phyloP scores from a whole-genome alignment of 2,888 invertebrate species.

The Caenorhabditis plicata region DNA sequence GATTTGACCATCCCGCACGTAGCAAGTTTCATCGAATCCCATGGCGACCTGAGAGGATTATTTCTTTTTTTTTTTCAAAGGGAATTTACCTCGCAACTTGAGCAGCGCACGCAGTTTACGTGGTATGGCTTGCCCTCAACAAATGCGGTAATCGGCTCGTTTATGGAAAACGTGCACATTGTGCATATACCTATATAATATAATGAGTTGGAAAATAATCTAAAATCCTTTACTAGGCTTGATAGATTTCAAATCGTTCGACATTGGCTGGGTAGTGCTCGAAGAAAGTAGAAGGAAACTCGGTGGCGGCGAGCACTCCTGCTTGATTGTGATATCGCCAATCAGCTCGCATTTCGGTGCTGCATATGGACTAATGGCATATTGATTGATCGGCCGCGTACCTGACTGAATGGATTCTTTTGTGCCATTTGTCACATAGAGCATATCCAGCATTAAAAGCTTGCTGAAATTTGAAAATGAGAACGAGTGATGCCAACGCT shows the following conservation, averaged over 20 bases:
- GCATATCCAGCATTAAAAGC: conserved; percentile 4
- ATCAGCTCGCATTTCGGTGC: conserved; percentile 3
- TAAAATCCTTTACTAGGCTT: neutral
- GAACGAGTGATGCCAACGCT: too few species aligned
- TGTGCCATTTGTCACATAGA: neutral
- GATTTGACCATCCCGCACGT: conserved; percentile 14
- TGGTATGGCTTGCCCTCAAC: conserved; percentile 19
- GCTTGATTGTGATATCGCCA: neutral
- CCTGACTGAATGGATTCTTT: neutral
- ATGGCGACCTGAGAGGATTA: conserved; percentile 5
- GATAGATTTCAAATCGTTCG: neutral
- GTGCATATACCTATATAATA: conserved; percentile 8
- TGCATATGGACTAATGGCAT: too few species aligned
- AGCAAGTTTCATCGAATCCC: conserved; percentile 26
- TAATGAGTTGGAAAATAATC: neutral
- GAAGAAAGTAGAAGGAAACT: neutral
- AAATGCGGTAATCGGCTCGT: conserved; percentile 6
- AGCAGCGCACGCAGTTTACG: conserved; percentile 14
- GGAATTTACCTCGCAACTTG: conserved; percentile 4
- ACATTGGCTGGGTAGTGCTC: neutral
- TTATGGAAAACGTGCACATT: conserved; percentile 6
- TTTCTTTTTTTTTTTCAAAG: neutral
- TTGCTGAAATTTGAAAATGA: neutral
- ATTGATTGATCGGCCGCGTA: too few species aligned
- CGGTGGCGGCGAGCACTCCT: conserved; percentile 1